phyloP scores from a whole-genome alignment of 2,888 invertebrate genomes.

The Hoplodrina blanda region DNA sequence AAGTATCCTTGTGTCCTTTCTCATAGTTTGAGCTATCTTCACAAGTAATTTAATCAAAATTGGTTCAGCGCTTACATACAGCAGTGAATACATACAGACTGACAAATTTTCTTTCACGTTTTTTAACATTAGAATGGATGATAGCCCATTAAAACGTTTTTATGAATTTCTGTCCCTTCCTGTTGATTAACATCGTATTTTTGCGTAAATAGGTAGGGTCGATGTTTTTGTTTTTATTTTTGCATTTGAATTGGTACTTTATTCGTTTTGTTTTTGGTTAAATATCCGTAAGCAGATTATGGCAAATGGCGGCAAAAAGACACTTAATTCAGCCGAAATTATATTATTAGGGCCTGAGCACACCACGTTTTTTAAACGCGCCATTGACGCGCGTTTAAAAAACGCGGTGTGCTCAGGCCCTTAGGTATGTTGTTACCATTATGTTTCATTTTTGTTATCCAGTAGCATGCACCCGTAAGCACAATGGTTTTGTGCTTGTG shows the following conservation, averaged over 20 bases:
- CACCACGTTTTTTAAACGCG: no score
- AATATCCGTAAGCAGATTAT: neutral
- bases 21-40: neutral
- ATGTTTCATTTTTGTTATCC: no score
- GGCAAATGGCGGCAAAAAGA: neutral
- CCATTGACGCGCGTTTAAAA: no score
- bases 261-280: neutral
- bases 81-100: neutral
- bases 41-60: neutral
- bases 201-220: slow-evolving; percentile 3
- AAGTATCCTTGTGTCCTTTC: no score
- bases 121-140: slow-evolving; percentile 2
- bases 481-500: no score
- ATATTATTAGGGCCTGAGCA: no score
- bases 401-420: no score
- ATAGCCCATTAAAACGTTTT: slow-evolving; percentile 36
- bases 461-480: no score
- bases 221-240: slow-evolving; percentile 18
- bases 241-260: slow-evolving; percentile 8
- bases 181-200: slow-evolving; percentile 27
- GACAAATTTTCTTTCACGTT: neutral
- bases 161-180: slow-evolving; percentile 34
- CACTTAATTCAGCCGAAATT: no score
- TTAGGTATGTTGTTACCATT: no score
- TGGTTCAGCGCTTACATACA: neutral